phyloP scores from a whole-genome alignment of 2,797 vertebrate genomes.

The Propithecus deckenii region DNA sequence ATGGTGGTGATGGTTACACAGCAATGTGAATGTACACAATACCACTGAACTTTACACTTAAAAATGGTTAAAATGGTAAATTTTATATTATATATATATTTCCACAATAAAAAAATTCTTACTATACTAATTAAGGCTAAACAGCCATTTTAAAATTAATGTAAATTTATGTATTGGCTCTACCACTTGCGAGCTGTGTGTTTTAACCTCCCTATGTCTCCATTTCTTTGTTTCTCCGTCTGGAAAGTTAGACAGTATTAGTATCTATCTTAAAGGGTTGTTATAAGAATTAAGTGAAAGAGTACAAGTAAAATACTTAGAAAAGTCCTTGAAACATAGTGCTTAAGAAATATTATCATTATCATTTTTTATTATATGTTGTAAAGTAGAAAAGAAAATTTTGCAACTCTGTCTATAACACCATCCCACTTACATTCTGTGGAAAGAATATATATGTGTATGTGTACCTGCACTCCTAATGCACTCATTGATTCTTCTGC shows the following conservation, averaged over 20 bases:
- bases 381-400: neutral
- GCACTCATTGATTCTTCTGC: neutral
- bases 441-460: neutral
- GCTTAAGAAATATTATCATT: neutral
- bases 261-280: neutral
- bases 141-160: neutral
- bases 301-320: neutral
- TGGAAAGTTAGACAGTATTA: neutral
- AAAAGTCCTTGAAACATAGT: neutral
- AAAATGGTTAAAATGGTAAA: neutral
- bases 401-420: neutral
- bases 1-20: neutral
- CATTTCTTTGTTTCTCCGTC: neutral
- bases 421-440: neutral
- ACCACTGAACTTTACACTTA: neutral
- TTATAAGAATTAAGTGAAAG: slow-evolving; percentile 9
- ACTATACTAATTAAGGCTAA: neutral
- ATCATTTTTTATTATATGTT: neutral
- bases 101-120: neutral
- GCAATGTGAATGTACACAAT: neutral
- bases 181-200: neutral
- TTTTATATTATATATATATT: neutral
- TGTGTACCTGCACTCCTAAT: neutral
- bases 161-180: neutral
- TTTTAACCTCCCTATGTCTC: neutral